phyloP scores from a whole-genome alignment of 2,888 invertebrate species.

The Syritta pipiens region DNA sequence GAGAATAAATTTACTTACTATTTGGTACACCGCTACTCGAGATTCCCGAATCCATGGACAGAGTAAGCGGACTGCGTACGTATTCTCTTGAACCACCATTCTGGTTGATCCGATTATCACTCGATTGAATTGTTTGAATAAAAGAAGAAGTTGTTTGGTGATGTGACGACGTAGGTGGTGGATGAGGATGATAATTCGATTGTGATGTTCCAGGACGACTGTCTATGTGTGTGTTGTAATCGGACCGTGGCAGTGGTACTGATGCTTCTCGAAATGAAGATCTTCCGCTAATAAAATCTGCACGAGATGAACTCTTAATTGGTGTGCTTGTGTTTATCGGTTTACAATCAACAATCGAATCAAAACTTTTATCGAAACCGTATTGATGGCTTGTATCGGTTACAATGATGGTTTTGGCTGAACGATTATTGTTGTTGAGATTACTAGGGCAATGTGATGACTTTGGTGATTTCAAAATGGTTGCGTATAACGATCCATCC shows the following conservation, averaged over 20 bases:
- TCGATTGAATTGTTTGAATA: conserved; percentile 40
- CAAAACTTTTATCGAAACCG: conserved; percentile 44
- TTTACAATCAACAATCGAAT: conserved; percentile 37
- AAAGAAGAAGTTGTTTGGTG: conserved; percentile 36
- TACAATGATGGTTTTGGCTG: conserved; percentile 28
- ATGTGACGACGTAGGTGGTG: conserved; percentile 52
- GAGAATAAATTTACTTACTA: conserved; percentile 68
- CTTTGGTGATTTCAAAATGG: conserved; percentile 78
- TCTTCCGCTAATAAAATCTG: conserved; percentile 41
- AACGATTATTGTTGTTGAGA: conserved; percentile 37
- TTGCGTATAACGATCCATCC: conserved; percentile 94
- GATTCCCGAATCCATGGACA: conserved; percentile 95
- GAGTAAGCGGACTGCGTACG: conserved; percentile 84
- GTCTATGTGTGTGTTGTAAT: conserved; percentile 53
- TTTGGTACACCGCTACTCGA: conserved; percentile 79
- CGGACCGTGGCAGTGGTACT: conserved; percentile 41
- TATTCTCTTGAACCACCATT: conserved; percentile 69
- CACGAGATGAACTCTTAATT: conserved; percentile 28
- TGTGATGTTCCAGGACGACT: conserved; percentile 70
- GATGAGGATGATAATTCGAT: conserved; percentile 66
- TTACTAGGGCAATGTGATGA: conserved; percentile 64
- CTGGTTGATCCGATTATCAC: conserved; percentile 63
- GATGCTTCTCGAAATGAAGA: conserved; percentile 54
- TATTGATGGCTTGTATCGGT: conserved; percentile 16
- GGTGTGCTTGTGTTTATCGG: conserved; percentile 63